phyloP scores from a whole-genome alignment of 2,113 vertebrate genomes.

The Cephalopterus ornatus region DNA sequence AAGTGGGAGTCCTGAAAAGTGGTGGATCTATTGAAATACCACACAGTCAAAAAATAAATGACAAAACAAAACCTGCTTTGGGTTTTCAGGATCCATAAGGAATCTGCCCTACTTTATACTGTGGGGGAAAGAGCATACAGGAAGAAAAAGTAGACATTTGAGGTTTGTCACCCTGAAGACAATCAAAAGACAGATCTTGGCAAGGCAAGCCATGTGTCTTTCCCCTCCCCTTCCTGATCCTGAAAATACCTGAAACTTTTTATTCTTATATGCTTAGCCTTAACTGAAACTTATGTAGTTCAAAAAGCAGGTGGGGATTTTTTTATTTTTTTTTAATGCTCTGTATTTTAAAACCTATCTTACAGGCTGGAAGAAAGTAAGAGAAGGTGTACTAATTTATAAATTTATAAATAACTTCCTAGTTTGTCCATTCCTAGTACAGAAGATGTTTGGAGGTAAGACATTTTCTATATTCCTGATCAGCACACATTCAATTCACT shows the following conservation, averaged over 20 bases:
- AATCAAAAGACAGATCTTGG: not conserved
- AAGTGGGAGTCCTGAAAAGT: not conserved
- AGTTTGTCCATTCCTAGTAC: not conserved
- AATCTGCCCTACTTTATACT: not conserved
- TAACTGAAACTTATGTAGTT: not conserved
- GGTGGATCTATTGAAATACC: not conserved
- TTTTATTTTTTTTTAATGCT: not conserved
- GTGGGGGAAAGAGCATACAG: not conserved
- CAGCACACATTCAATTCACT: not conserved
- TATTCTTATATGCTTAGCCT: not conserved
- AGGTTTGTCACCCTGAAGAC: not conserved
- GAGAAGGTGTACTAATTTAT: not conserved
- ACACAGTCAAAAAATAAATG: not conserved
- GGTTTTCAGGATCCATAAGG: not conserved
- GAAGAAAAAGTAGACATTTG: not conserved
- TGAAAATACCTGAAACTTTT: not conserved
- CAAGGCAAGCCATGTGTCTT: not conserved
- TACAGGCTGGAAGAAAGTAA: not conserved
- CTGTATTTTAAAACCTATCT: not conserved
- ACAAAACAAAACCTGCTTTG: not conserved
- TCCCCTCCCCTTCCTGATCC: not conserved
- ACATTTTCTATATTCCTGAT: not conserved
- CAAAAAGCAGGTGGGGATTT: rapidly evolving
- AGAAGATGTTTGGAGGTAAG: not conserved
- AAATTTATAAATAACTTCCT: not conserved